Evolutionary conservation across 1,140 invertebrate genomes (phyloP), one percentile per base, ranked within the genome.

Genomic region (Listronotus oregonensis): DNA sequence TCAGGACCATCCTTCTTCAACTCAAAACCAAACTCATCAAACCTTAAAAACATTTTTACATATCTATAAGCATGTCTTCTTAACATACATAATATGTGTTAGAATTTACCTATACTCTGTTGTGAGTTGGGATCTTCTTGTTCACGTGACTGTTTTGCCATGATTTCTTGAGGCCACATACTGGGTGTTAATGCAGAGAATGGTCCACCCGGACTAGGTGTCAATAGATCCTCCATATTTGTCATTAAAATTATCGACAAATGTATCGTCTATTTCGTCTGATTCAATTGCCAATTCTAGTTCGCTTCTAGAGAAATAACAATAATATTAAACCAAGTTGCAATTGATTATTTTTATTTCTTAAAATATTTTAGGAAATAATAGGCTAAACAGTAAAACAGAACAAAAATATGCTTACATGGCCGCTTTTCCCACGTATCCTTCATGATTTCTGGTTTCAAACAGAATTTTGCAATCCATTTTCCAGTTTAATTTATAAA

Each of bases 1-100:
- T 97, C 94, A 17, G 92, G 90, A 1, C 90, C 93, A 82, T 96
- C 93, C 84, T 97, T 97, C 93, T 75, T 97, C 94, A 0, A 98
- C 89, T 75, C 95, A 82, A 98, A 99, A 0, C 97, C 97, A 85
- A 99, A 98, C 82, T 99, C 96, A 83, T 99, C 96, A 83, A 97
- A 98, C 71, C 93, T 89, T 74, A 52, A 71, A 74, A 79, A 81
- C n/a, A n/a, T n/a, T n/a, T n/a, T n/a, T n/a, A 58, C 39, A 18
- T 42, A 31, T 14, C 15, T 3, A 1, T 12, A 31, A 18, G 10
- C 17, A 12, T 15, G n/a, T n/a, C n/a, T n/a, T n/a, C n/a, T 12
- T 49, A 4, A 11, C 10, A 14, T 3, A 3, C 2, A 49, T 49
- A 49, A 3, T 39, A 5, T 12, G 51, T 15, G 8, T 51, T 55